Percentiles rank a stretch among this genome's conserved stretches.
Conservation (phyloP, 2,888 invertebrate species). For the Tanytarsus gracilentus region DNA sequence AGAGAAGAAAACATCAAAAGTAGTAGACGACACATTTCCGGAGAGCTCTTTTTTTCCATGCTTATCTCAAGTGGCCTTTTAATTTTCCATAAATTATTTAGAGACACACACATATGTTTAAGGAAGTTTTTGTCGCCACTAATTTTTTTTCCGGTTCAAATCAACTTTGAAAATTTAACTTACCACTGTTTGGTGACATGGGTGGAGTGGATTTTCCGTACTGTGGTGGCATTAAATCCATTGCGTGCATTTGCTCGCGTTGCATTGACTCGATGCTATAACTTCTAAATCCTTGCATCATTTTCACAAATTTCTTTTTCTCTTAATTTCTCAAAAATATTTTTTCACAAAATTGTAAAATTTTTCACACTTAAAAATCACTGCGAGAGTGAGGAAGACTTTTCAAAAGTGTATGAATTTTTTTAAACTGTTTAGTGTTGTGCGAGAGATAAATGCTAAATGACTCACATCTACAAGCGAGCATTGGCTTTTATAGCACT, state of each 20-base stretch:
- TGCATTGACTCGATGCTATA: slow-evolving; percentile 40
- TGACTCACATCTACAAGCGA: background rate
- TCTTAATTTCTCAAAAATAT: slow-evolving; percentile 13
- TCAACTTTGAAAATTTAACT: slow-evolving; percentile 9
- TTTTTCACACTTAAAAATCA: too few species aligned
- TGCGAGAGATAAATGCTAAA: background rate
- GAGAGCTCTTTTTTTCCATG: background rate
- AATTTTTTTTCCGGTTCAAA: background rate
- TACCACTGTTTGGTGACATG: slow-evolving; percentile 43
- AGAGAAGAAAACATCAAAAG: background rate
- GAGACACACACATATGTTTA: slow-evolving; percentile 3
- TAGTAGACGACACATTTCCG: slow-evolving; percentile 24
- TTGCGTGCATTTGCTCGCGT: slow-evolving; percentile 45
- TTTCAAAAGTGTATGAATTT: too few species aligned
- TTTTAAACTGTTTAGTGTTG: background rate
- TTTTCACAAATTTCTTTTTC: slow-evolving; percentile 10
- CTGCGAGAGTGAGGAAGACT: too few species aligned
- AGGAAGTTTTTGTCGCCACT: background rate
- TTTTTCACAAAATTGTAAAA: background rate
- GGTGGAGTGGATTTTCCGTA: slow-evolving; percentile 47
- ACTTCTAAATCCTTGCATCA: slow-evolving; percentile 44
- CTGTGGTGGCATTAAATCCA: slow-evolving; percentile 52
- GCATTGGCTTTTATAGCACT: background rate
- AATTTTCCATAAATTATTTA: slow-evolving; percentile 18
- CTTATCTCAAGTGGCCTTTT: slow-evolving; percentile 16